Evolutionary conservation across 2,113 vertebrate genomes (phyloP), one percentile per base, ranked within the genome.

Genomic region (Eleginops maclovinus): DNA sequence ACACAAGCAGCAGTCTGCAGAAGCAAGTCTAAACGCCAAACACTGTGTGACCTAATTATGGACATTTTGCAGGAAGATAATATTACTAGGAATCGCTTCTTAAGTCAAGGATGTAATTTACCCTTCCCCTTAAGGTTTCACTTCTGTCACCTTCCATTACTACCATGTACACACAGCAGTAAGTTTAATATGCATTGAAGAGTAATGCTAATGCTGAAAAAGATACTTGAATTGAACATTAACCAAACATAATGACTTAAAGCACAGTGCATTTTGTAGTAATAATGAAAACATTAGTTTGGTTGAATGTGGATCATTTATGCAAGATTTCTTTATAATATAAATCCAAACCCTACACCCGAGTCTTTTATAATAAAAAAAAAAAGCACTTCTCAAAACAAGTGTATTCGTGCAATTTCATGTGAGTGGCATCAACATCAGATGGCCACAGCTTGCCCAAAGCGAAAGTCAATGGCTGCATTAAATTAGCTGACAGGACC

Each of bases 401-500:
- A 5, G 19, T 40, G 12, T 22, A 9, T 54, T 71, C 47, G 36
- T 53, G 49, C 55, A 14, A 46, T 55, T 17, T 3, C 46, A 43
- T 51, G 16, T 47, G 21, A n/a, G 24, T n/a, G 62, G 73, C 21
- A 49, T 15, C 49, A 55, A 53, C 66, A 69, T 51, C 6, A 61
- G 70, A 60, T 55, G 31, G 46, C 49, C 58, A 71, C 1, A 79
- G 44, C n/a, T 78, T 44, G 75, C 83, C 74, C 47, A 63, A 46
- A 53, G 73, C 72, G 19, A 77, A 74, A 55, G 73, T 24, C 77
- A 74, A 63, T 53, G 65, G 66, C 62, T 74, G 41, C 60, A 80
- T 68, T 81, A 82, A 84, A 72, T 73, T 54, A 58, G 63, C 54
- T 17, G 67, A 84, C 74, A 80, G 81, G 50, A 53, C 50, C 85